Percentiles rank a stretch among this genome's conserved stretches.
phyloP scores from a whole-genome alignment of 2,888 invertebrate genomes.

The Taenaris catops region DNA sequence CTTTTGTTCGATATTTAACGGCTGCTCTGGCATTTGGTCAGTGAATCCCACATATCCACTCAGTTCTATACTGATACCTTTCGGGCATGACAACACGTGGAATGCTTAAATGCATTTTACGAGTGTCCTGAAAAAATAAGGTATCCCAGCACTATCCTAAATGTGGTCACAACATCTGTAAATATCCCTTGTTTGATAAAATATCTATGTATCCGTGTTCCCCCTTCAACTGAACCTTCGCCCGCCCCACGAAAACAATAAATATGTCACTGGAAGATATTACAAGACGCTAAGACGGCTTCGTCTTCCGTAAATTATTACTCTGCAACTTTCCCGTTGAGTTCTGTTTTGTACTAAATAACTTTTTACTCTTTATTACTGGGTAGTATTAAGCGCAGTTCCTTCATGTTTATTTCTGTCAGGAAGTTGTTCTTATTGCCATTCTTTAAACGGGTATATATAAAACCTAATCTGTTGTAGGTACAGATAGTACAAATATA shows the following conservation, averaged over 20 bases:
- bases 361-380: constrained; percentile 69
- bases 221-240: constrained; percentile 40
- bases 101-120: too few relatives aligned
- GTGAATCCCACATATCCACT: too few relatives aligned
- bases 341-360: constrained; percentile 61
- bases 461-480: too few relatives aligned
- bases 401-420: constrained; percentile 34
- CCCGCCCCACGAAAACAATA: constrained; percentile 66
- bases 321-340: constrained; percentile 69
- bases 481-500: too few relatives aligned
- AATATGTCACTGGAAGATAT: constrained; percentile 76
- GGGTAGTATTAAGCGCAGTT: constrained; percentile 44
- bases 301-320: constrained; percentile 68
- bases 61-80: too few relatives aligned
- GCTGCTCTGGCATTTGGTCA: too few relatives aligned
- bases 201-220: constrained; percentile 26
- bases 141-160: too few relatives aligned
- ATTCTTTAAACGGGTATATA: neutral
- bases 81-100: too few relatives aligned
- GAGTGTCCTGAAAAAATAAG: too few relatives aligned
- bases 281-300: constrained; percentile 57
- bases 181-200: constrained; percentile 31
- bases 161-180: constrained; percentile 22
- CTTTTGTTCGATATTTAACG: too few relatives aligned
- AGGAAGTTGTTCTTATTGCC: constrained; percentile 6